Base-by-base conservation (phyloP, 2,797 vertebrate genomes). In the Bradypodion ventrale region DNA sequence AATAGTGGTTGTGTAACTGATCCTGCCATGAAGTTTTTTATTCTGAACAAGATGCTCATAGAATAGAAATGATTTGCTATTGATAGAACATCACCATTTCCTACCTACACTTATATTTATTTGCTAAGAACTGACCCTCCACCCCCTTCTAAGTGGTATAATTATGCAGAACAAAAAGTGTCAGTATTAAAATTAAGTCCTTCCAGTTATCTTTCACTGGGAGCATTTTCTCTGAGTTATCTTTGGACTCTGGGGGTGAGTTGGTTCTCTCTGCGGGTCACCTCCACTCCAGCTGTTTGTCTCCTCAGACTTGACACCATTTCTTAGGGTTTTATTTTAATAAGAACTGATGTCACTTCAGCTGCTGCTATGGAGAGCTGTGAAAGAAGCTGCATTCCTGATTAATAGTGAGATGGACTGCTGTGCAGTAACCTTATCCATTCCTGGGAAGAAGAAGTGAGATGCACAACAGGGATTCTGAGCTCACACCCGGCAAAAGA, bases 311-410 rank as follows among this genome's bases (percentile, higher is more conserved):
- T 0, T 29, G 78, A 77, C 79, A 83, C 73, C 52, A 62, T 60
- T 79, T 84, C 84, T 60, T 79, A 80, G 32, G 83, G 37, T 76
- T 76, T 77, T 70, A 85, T 81, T 83, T 88, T 87, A 77, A 82
- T 90, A 82, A 77, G 40, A 60, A 46, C 88, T 42, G 46, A 1
- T 87, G 90, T 87, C 85, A 83, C 69, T 87, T 60, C 29, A 69
- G 46, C 59, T 77, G 62, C 46, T 40, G 80, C 84, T 83, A 76
- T 83, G 65, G 68, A 78, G 2, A 85, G 78, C 76, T 85, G 76
- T 75, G 73, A 73, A 52, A 32, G 74, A 87, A 29, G 60, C 83
- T 29, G 46, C 78, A 75, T 46, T 63, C 2, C 25, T 73, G 78
- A 73, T n/a, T 82, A 84, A 83, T 63, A 59, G 82, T 40, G 78